Conservation (phyloP, 2,113 vertebrate genomes). For the Psammodynastes pulverulentus region DNA sequence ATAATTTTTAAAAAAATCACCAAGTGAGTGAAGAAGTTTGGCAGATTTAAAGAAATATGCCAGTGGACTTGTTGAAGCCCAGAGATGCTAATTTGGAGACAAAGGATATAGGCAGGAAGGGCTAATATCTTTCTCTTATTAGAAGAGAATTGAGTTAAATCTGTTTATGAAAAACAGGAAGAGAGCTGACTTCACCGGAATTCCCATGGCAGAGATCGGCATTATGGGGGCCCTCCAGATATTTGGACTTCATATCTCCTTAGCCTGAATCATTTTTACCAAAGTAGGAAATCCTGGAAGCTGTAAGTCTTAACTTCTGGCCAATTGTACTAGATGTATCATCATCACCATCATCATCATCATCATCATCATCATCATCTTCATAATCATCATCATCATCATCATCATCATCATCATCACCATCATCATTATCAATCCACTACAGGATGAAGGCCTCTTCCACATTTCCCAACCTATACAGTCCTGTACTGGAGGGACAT, state of each 20-base stretch:
- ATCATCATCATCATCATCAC: no score
- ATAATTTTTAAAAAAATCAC: background rate
- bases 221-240: background rate
- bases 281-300: background rate
- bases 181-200: background rate
- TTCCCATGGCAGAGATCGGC: background rate
- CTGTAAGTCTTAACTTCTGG: background rate
- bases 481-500: no score
- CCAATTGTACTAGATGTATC: no score
- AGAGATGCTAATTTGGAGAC: background rate
- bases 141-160: background rate
- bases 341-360: no score
- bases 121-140: background rate
- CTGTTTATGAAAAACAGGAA: background rate
- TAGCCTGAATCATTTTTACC: background rate
- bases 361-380: no score
- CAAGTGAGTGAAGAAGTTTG: background rate
- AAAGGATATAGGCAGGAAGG: background rate
- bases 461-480: no score
- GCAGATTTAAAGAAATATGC: background rate
- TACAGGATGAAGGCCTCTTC: no score
- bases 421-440: no score
- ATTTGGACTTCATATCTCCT: background rate
- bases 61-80: background rate
- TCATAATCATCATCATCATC: no score